Conservation (phyloP, 1,140 invertebrate species). For the Drosophila bocqueti region DNA sequence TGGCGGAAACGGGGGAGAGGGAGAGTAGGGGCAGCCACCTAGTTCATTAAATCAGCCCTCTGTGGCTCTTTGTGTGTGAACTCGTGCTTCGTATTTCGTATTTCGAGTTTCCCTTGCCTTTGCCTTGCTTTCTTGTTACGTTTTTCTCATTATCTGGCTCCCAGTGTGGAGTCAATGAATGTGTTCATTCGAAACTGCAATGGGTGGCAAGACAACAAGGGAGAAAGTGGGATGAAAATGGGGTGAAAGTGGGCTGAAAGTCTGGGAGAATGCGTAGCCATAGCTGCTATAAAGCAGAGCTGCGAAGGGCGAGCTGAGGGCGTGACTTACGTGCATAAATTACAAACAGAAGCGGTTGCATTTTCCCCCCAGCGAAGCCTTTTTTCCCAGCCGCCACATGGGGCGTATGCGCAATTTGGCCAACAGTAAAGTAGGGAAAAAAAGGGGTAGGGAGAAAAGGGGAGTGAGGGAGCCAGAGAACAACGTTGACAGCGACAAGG, state of each 20-base stretch:
- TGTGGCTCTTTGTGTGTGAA: conserved; percentile 10
- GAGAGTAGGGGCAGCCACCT: conserved; percentile 14
- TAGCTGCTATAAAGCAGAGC: not conserved
- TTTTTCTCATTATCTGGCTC: conserved; percentile 73
- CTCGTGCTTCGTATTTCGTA: conserved; percentile 32
- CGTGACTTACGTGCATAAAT: conserved; percentile 69
- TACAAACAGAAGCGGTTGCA: conserved; percentile 56
- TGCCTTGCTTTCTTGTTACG: conserved; percentile 43
- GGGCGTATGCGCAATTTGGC: conserved; percentile 72
- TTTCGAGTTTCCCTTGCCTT: conserved; percentile 19
- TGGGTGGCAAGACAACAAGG: not conserved
- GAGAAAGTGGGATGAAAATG: no score
- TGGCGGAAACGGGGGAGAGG: conserved; percentile 26
- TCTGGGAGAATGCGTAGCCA: no score
- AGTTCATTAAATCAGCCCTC: conserved; percentile 68
- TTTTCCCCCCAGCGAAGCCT: conserved; percentile 2
- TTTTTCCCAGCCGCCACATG: conserved; percentile 27
- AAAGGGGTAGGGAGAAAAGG: not conserved
- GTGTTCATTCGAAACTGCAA: conserved; percentile 51
- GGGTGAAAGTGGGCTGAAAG: not conserved
- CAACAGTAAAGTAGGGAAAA: not conserved
- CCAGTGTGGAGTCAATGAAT: conserved; percentile 39
- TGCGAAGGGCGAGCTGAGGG: conserved; percentile 11
- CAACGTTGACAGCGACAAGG: conserved; percentile 48
- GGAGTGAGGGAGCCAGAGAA: not conserved